Evolutionary conservation across 2,797 vertebrate genomes (phyloP).

Genomic region (Melanotaenia trifasciata): DNA sequence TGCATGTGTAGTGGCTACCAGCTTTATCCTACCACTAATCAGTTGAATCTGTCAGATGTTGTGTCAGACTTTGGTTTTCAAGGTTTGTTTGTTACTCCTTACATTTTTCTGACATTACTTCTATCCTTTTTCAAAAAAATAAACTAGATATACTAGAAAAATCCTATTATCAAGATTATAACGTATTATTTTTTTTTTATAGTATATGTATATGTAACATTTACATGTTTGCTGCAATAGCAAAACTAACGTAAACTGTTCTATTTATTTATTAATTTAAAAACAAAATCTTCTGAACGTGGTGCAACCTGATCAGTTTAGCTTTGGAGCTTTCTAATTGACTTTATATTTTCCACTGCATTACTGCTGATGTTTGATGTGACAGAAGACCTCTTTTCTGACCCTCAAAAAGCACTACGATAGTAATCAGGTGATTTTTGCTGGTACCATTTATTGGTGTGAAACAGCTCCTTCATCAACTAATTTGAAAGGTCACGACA

Average conservation of each 20-base stretch:
- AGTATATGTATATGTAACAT: too few species aligned
- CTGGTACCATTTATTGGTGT: not conserved
- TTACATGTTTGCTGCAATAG: too few species aligned
- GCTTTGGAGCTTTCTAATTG: not conserved
- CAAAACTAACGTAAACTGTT: too few species aligned
- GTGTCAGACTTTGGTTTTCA: too few species aligned
- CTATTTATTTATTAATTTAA: not conserved
- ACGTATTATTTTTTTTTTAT: too few species aligned
- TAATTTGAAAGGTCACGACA: slow-evolving; percentile 8
- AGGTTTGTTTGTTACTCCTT: not conserved
- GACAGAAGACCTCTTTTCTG: not conserved
- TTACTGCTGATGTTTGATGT: not conserved
- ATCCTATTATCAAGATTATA: too few species aligned
- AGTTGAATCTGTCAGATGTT: too few species aligned
- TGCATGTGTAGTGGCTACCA: too few species aligned
- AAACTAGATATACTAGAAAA: too few species aligned
- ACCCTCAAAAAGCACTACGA: not conserved
- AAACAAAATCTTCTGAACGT: not conserved
- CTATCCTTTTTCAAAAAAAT: too few species aligned
- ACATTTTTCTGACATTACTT: slow-evolving; percentile 7
- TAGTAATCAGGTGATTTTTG: not conserved
- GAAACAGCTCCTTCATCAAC: not conserved
- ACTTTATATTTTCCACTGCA: not conserved
- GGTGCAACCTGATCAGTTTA: too few species aligned
- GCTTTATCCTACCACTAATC: too few species aligned